Evolutionary conservation across 2,113 vertebrate species (phyloP).

Genomic region (Oncorhynchus clarkii): DNA sequence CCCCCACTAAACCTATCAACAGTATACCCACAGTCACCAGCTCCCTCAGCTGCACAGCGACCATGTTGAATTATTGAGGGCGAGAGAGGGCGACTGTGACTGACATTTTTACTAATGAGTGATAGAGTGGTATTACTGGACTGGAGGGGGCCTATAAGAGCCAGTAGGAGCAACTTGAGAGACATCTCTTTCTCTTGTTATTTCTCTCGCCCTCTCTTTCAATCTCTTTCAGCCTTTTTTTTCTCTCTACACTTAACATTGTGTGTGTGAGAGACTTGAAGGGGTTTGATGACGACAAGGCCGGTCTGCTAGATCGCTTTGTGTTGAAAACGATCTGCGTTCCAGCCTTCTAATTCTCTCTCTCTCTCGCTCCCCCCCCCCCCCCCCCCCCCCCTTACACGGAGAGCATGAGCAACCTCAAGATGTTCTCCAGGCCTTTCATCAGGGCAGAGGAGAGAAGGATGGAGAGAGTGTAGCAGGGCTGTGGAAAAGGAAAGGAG

Average conservation of each 20-base stretch:
- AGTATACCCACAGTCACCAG: background rate
- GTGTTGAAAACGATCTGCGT: background rate
- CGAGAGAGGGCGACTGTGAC: background rate
- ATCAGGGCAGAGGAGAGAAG: background rate
- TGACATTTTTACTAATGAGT: conserved; percentile 11
- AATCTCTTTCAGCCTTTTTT: background rate
- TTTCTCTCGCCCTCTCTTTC: background rate
- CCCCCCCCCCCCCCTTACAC: too few species aligned
- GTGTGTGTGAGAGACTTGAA: too few species aligned
- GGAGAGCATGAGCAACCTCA: too few species aligned
- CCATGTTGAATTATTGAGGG: background rate
- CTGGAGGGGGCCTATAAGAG: background rate
- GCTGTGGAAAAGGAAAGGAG: too few species aligned
- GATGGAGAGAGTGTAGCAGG: too few species aligned
- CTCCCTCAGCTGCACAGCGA: background rate
- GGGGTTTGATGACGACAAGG: too few species aligned
- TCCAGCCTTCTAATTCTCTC: background rate
- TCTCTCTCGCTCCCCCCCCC: background rate
- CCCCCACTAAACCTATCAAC: background rate
- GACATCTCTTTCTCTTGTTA: background rate
- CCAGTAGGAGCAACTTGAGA: conserved; percentile 10
- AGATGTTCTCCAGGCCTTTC: background rate
- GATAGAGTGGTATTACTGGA: background rate
- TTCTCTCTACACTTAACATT: too few species aligned
- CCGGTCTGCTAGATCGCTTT: too few species aligned